These are phyloP conservation scores for Bhutanitis thaidina DNA, from an alignment of 2,888 invertebrate species.

Conservation along the genomic window DNA sequence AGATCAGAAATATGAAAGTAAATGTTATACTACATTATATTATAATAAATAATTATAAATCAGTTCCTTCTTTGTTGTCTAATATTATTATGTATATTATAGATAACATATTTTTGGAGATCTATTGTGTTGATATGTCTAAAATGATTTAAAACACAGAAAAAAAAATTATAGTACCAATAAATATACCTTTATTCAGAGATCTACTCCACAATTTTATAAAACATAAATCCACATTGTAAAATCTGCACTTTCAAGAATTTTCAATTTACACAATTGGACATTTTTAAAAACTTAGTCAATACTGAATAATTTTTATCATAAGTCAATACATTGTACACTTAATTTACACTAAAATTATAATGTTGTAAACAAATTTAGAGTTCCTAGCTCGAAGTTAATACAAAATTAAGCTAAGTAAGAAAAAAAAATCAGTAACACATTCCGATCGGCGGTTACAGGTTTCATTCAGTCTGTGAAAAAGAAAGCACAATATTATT, in stretches of 20 bases:
- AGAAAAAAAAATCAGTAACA: too few relatives aligned
- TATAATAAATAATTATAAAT: too few relatives aligned
- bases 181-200: conserved; percentile 8
- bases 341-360: conserved; percentile 9
- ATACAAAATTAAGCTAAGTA: background rate
- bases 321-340: conserved; percentile 3
- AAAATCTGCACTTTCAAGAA: background rate
- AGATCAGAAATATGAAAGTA: too few relatives aligned
- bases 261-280: background rate
- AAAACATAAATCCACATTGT: conserved; percentile 1
- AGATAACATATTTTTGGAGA: too few relatives aligned
- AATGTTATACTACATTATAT: too few relatives aligned
- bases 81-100: too few relatives aligned
- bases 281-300: background rate
- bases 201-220: conserved; percentile 13
- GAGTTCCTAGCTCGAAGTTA: background rate
- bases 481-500: conserved; percentile 19
- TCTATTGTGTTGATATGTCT: too few relatives aligned
- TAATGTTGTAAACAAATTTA: background rate
- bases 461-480: conserved; percentile 49
- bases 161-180: conserved; percentile 1
- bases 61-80: too few relatives aligned
- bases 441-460: background rate
- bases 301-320: conserved; percentile 5
- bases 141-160: too few relatives aligned